Evolutionary conservation across 2,113 vertebrate genomes (phyloP), one percentile per base, ranked within the genome.

Genomic region (Odocoileus virginianus): DNA sequence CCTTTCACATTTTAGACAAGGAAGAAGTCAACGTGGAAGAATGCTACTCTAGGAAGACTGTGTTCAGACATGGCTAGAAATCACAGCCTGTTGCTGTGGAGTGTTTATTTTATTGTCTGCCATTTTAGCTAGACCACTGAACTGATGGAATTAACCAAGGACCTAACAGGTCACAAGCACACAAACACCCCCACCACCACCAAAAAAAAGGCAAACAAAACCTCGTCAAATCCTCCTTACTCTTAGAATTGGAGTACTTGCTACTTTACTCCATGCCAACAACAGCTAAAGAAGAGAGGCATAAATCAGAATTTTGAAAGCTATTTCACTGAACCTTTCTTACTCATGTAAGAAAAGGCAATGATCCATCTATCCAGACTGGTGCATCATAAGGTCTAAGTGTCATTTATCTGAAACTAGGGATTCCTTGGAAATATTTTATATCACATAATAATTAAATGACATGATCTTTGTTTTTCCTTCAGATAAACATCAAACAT

Each of bases 381-480:
- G 45, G 7, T 96, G 88, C 93, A 89, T 97, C 78, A 94, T 94
- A 86, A 97, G 71, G 88, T 97, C 88, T 96, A 97, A 94, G 91
- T 94, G 52, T 13, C 89, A 95, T 92, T 85, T 89, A 79, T 52
- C 58, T 50, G 60, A 71, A 92, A 91, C 87, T 84, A 92, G 55
- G 87, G 58, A 97, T 30, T 92, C 23, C 43, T 23, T 89, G 58
- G 76, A 30, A 82, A 57, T 40, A 81, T 95, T 84, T 95, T 95
- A 60, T 36, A 85, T 60, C 47, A 95, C n/a, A 61, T 88, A 86
- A 95, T 94, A 97, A 97, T 89, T 27, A 89, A 93, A 87, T 71
- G 9, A 71, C 25, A 92, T 13, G 33, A 43, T 89, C 36, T 87
- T 91, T 94, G 14, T 85, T 96, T 96, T 97, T 90, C 61, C 36